Base-by-base conservation (phyloP, 2,113 vertebrate genomes). In the Copsychus sechellarum region DNA sequence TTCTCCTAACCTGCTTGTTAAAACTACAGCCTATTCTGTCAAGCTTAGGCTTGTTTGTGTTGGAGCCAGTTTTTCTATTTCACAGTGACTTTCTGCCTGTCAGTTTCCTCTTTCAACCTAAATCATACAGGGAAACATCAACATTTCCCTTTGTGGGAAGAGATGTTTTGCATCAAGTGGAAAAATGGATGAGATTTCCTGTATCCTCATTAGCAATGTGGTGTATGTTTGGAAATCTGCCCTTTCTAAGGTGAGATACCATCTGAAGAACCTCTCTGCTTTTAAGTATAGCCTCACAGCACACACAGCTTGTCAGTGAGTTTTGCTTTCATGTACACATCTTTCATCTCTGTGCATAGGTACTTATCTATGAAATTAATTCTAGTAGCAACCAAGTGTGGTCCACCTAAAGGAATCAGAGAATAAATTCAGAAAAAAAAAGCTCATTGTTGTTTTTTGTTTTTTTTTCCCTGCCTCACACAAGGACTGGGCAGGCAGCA, bases 11-110 rank as follows among this genome's bases (percentile, higher is more conserved):
- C 71, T 71, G 76, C 90, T 83, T 77, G 79, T 93, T 92, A 88
- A 95, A 95, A 83, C 79, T 92, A 60, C 31, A 86, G 79, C 43
- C 92, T 93, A 90, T 86, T 83, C 92, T 83, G 79, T 97, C 93
- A 96, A 88, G 93, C 86, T 94, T 95, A 93, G 86, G 86, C 94
- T 96, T 96, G 95, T 93, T 95, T 93, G 60, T 86, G 69, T 92
- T 96, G 93, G 86, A 96, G 90, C 62, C 79, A 71, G 78, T 78
- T 95, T 86, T 93, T 73, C 74, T 87, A 16, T 96, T 91, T 94
- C 57, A 66, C 74, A 2, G 4, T 3, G 40, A 74, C 85, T 94
- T 92, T 94, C 70, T 93, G 79, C 69, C 88, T 88, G 86, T 94
- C 88, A 78, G 88, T 54, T 94, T 95, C 81, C 87, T 93, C 70